Evolutionary conservation across 2,797 vertebrate species (phyloP).

Genomic region (Columba guinea): DNA sequence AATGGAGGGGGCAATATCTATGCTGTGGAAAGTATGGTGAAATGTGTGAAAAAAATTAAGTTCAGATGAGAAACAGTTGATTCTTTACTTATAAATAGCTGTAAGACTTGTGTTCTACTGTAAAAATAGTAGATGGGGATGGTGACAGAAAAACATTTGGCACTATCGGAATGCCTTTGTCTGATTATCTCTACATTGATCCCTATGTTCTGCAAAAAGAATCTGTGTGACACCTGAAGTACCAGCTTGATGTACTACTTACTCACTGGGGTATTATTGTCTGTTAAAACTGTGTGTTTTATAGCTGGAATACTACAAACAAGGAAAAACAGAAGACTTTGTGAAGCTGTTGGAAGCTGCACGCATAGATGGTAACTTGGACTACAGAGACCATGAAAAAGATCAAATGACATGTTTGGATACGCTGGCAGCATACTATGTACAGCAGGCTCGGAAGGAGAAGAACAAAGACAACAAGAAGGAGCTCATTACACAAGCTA

Average conservation of each 20-base stretch:
- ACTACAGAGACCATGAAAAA: slow-evolving; percentile 98
- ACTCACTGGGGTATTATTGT: background rate
- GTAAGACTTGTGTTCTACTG: background rate
- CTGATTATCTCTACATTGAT: background rate
- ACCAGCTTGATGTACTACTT: fast-evolving
- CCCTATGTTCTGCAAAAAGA: background rate
- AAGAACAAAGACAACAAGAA: slow-evolving; percentile 99
- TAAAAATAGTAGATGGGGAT: background rate
- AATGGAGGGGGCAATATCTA: fast-evolving
- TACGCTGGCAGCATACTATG: slow-evolving; percentile 96
- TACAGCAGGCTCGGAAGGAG: slow-evolving; percentile 97
- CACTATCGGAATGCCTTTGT: background rate
- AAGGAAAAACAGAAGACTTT: slow-evolving; percentile 98
- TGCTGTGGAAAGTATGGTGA: background rate
- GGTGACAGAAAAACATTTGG: background rate
- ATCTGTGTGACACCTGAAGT: background rate
- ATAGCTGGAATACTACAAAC: slow-evolving; percentile 98
- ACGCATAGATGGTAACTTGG: slow-evolving; percentile 97
- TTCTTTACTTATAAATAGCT: background rate
- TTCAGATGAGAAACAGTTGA: background rate
- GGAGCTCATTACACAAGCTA: slow-evolving; percentile 98
- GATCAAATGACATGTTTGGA: slow-evolving; percentile 99
- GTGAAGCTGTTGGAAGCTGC: slow-evolving; percentile 98
- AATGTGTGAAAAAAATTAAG: background rate
- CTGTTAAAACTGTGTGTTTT: slow-evolving; percentile 1